A percentile compares a stretch with the other conserved stretches of the same genome.
These are phyloP conservation scores for Leptestheria dahalacensis DNA, from an alignment of 1,140 invertebrate genomes.

Conservation along the genomic window DNA sequence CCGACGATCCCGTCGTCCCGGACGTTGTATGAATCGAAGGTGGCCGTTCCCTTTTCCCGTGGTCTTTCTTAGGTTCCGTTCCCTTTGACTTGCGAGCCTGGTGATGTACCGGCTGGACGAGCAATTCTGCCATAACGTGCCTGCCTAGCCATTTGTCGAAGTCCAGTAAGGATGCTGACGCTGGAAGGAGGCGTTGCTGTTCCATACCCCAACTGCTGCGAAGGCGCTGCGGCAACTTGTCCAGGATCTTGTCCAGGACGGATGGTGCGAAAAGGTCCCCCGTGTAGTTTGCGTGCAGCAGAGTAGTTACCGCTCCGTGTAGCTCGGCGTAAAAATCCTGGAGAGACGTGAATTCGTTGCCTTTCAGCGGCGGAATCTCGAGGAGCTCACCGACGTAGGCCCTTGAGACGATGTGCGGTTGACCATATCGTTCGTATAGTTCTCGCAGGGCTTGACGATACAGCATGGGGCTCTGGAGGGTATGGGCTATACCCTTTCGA, in stretches of 20 bases:
- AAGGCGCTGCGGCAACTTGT: neutral
- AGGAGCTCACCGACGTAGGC: neutral
- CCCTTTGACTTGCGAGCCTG: neutral
- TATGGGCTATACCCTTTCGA: neutral
- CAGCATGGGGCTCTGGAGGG: neutral
- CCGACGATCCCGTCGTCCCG: neutral
- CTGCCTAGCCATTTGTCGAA: neutral
- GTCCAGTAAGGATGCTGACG: neutral
- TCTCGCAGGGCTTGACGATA: conserved; percentile 6
- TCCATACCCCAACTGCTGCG: neutral
- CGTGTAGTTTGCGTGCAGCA: too few species aligned
- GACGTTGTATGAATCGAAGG: neutral
- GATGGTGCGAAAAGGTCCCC: too few species aligned
- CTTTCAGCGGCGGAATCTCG: neutral
- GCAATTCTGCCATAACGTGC: neutral
- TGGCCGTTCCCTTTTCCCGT: neutral
- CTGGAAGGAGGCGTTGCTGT: neutral
- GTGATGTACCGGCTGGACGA: neutral
- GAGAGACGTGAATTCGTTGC: neutral
- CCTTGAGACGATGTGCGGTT: neutral
- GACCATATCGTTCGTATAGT: neutral
- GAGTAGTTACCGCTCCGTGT: too few species aligned
- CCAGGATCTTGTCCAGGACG: neutral
- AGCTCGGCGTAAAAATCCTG: neutral
- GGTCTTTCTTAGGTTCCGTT: neutral